Evolutionary conservation across 2,888 invertebrate species (phyloP).

Genomic region (Pseudococcus jackbeardsleyi): DNA sequence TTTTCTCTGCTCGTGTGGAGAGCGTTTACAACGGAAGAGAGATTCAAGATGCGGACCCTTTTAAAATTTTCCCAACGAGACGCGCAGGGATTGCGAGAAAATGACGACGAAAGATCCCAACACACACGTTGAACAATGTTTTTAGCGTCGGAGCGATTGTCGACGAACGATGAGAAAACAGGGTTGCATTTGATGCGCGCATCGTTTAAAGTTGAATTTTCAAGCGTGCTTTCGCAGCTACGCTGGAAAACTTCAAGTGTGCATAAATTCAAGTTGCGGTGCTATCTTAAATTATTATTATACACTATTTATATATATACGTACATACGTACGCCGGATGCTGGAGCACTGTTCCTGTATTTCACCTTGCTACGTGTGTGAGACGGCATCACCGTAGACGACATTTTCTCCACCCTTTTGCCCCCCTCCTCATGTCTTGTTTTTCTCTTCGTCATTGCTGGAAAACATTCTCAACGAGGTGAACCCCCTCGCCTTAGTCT

Average conservation of each 20-base stretch:
- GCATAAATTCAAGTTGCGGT: constrained; percentile 49
- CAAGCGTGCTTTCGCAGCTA: constrained; percentile 36
- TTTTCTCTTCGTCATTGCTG: not conserved
- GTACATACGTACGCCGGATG: not conserved
- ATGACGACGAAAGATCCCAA: not conserved
- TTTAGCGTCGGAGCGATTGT: not conserved
- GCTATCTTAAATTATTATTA: constrained; percentile 54
- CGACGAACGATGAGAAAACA: not conserved
- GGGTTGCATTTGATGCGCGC: constrained; percentile 60
- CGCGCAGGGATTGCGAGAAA: not conserved
- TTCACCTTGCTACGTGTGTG: not conserved
- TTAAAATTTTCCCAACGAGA: constrained; percentile 28
- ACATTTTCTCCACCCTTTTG: not conserved
- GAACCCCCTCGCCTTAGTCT: not conserved
- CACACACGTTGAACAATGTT: constrained; percentile 21
- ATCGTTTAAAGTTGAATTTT: constrained; percentile 61
- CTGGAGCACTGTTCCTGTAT: no score
- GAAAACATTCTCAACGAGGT: constrained; percentile 10
- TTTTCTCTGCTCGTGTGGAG: constrained; percentile 41
- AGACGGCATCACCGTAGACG: not conserved
- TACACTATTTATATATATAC: constrained; percentile 1
- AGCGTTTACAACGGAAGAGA: constrained; percentile 45
- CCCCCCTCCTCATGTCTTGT: not conserved
- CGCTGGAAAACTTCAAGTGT: constrained; percentile 17
- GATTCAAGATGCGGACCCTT: not conserved